Conservation (phyloP, 1,140 invertebrate species). For the Colletes latitarsis region DNA sequence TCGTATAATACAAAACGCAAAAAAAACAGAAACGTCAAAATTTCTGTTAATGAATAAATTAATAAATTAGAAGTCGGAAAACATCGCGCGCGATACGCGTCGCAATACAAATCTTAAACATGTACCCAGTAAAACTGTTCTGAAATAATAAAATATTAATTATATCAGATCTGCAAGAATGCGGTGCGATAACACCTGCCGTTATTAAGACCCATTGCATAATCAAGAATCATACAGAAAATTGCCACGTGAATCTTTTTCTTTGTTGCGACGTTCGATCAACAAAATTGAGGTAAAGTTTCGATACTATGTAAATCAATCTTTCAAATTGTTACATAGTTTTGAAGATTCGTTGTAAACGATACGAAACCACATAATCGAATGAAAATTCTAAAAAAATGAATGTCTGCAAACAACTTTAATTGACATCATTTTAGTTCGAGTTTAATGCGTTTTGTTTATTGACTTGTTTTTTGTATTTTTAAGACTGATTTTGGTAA, state of each 20-base stretch:
- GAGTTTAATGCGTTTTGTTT: not conserved
- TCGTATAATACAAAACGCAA: not conserved
- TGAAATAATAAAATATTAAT: not conserved
- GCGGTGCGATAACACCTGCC: constrained; percentile 10
- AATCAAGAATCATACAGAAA: constrained; percentile 1
- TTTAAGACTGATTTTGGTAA: not conserved
- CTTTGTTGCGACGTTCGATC: not conserved
- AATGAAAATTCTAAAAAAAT: too few species aligned
- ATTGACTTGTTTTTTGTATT: not conserved
- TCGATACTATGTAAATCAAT: not conserved
- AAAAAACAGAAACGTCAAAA: not conserved
- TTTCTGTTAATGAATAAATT: not conserved
- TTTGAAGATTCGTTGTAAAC: not conserved
- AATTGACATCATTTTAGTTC: not conserved
- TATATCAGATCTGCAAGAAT: not conserved
- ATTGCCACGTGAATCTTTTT: not conserved
- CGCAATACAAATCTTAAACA: not conserved
- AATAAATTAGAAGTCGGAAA: not conserved
- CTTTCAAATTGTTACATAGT: not conserved
- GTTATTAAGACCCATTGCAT: constrained; percentile 2
- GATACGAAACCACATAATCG: not conserved
- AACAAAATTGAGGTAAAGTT: constrained; percentile 9
- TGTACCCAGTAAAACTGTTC: not conserved
- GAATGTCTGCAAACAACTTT: not conserved
- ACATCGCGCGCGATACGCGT: not conserved